These are phyloP conservation scores for Campoletis raptor DNA, from an alignment of 2,888 invertebrate genomes.

Conservation along the genomic window DNA sequence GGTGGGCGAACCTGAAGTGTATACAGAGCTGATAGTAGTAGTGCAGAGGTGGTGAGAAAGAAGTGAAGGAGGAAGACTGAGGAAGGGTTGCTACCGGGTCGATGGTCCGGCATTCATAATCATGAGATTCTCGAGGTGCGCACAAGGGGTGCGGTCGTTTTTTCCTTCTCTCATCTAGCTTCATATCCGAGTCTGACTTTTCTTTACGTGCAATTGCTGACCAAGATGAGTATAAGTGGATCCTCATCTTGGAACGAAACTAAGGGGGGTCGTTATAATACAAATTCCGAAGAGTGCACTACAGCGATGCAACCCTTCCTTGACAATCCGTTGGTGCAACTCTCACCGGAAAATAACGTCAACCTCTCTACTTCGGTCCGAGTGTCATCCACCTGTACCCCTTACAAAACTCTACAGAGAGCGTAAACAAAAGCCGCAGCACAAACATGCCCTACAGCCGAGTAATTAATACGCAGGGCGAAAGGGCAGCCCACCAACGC, in stretches of 20 bases:
- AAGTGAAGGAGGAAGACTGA: slow-evolving; percentile 49
- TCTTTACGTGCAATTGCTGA: slow-evolving; percentile 55
- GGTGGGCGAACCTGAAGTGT: slow-evolving; percentile 53
- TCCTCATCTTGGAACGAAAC: slow-evolving; percentile 10
- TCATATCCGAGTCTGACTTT: slow-evolving; percentile 40
- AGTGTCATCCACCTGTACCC: slow-evolving; percentile 19
- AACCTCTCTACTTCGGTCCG: slow-evolving; percentile 29
- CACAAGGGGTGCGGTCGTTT: slow-evolving; percentile 68
- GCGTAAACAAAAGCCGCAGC: slow-evolving; percentile 64
- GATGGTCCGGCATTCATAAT: slow-evolving; percentile 76
- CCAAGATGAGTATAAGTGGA: slow-evolving; percentile 43
- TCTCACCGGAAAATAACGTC: slow-evolving; percentile 54
- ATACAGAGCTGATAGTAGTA: slow-evolving; percentile 25
- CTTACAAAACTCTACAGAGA: slow-evolving; percentile 25
- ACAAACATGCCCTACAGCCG: slow-evolving; percentile 46
- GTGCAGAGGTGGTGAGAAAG: slow-evolving; percentile 28
- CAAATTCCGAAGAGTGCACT: slow-evolving; percentile 38
- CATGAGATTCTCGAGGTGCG: slow-evolving; percentile 66
- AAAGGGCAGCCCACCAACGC: slow-evolving; percentile 46
- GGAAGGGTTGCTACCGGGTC: slow-evolving; percentile 69
- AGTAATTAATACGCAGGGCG: slow-evolving; percentile 68
- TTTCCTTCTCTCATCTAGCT: slow-evolving; percentile 43
- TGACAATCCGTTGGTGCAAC: slow-evolving; percentile 39
- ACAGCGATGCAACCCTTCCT: slow-evolving; percentile 25
- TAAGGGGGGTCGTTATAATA: slow-evolving; percentile 39